A percentile compares a stretch with the other conserved stretches of the same genome.
Conservation (phyloP, 2,797 vertebrate species). For the Poeciliopsis gracilis region DNA sequence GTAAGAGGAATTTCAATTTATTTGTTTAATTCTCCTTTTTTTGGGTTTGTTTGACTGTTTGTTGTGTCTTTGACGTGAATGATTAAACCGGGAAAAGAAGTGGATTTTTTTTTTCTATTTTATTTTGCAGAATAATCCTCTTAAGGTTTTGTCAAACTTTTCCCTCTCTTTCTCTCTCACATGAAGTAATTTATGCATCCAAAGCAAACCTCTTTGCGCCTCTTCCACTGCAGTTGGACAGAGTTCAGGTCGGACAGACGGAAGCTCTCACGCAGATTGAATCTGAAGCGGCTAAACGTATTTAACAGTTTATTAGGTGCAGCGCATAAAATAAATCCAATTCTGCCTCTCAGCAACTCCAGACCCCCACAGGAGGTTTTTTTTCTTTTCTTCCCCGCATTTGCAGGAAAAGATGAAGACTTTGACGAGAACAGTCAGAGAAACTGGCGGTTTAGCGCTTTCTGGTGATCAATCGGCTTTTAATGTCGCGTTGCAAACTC, state of each 20-base stretch:
- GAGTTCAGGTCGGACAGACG: slow-evolving; percentile 59
- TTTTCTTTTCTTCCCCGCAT: not conserved
- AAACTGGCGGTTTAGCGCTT: slow-evolving; percentile 9
- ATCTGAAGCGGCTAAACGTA: slow-evolving; percentile 68
- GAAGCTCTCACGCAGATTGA: slow-evolving; percentile 76
- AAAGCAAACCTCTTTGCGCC: slow-evolving; percentile 31
- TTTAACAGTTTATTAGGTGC: slow-evolving; percentile 69
- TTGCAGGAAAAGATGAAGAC: slow-evolving; percentile 43
- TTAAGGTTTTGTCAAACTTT: not conserved
- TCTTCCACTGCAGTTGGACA: slow-evolving; percentile 64
- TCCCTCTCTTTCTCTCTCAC: not conserved
- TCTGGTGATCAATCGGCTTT: not conserved
- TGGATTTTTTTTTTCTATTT: not conserved
- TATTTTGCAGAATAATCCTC: slow-evolving; percentile 20
- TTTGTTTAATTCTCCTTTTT: slow-evolving; percentile 12
- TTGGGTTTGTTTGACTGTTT: slow-evolving; percentile 24
- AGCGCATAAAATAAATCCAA: slow-evolving; percentile 72
- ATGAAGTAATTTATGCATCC: slow-evolving; percentile 33
- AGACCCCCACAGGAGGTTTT: slow-evolving; percentile 8
- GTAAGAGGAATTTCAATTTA: slow-evolving; percentile 53
- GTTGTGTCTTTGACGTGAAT: slow-evolving; percentile 13
- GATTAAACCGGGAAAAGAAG: not conserved
- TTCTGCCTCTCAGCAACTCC: slow-evolving; percentile 43
- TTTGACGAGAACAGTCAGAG: slow-evolving; percentile 12
- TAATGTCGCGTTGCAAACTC: not conserved